Base-by-base conservation (phyloP, 2,113 vertebrate genomes). In the Patagioenas fasciata region DNA sequence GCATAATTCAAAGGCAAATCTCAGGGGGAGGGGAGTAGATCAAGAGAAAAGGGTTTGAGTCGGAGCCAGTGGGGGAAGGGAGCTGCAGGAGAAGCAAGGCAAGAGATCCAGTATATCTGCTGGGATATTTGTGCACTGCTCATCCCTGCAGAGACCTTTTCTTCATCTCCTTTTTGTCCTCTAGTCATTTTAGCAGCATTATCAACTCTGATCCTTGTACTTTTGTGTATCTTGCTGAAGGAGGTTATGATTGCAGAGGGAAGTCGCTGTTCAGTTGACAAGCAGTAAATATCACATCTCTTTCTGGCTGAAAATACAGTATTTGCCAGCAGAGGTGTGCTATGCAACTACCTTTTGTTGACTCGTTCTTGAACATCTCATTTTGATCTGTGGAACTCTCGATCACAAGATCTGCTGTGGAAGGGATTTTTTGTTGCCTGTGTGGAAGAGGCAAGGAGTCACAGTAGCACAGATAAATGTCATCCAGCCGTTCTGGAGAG, bases 1-100 rank as follows among this genome's bases (percentile, higher is more conserved):
- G 93, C 92, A 92, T 96, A 96, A 95, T 97, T 96, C 92, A 95
- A 91, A 95, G 77, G 70, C 88, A 91, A 78, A 72, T 95, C 96
- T 93, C 91, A 50, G 77, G 90, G 54, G 93, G 80, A 79, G 86
- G 73, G 85, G 77, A 84, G 69, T 29, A 89, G 83, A 75, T 93
- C 85, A 86, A 81, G 93, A 94, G 92, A 69, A 48, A 36, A 85
- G 54, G 60, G 56, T 60, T 94, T 90, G 88, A 92, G 88, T 67
- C 0, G 0, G 8, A 75, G 80, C 66, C 73, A 29, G 82, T 50
- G 95, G 88, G 91, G 95, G 93, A 89, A 94, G 95, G 96, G 95
- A 79, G 2, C 60, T 70, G 69, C 83, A 32, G 79, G 78, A 93
- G 85, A 81, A 92, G 53, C 25, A 32, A 61, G 65, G 69, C 48